Evolutionary conservation across 1,140 invertebrate genomes (phyloP), one percentile per base, ranked within the genome.

Genomic region (Drosophila tropicalis): DNA sequence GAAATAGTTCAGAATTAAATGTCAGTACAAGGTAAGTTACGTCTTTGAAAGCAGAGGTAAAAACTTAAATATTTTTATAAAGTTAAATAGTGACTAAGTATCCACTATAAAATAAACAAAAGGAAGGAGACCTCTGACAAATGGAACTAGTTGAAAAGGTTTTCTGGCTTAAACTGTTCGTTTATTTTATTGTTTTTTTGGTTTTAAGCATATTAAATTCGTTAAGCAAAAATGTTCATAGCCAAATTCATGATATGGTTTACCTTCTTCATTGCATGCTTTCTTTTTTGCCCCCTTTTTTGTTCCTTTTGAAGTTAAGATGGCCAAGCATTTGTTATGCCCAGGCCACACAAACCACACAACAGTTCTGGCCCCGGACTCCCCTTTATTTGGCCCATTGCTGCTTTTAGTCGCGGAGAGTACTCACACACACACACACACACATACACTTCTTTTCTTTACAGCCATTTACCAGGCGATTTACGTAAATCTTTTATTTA

Each of bases 401-500:
- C 44, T 22, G 15, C 32, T 40, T 6, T 17, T 12, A 36, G 29
- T 10, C 12, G 34, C 62, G 51, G 10, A 55, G 15, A 51, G 61
- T 39, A 5, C 61, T 68, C 62, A 44, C 69, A 65, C 60, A 65
- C n/a, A 62, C 54, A 47, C 55, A 36, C n/a, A 13, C 72, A 44
- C 13, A n/a, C 60, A 67, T 62, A 79, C 72, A 76, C n/a, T n/a
- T 75, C 82, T 73, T 83, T 87, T 87, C 84, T 82, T 89, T 89
- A 89, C 80, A 89, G 84, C 84, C 84, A 89, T 89, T 89, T 89
- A 89, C 84, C 84, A 89, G 84, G 77, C 84, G 84, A 89, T 89
- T 89, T 89, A 89, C 84, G 84, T 89, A 89, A 89, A 89, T 89
- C 84, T 89, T 89, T 89, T 89, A 89, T 89, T 89, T 89, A 89